Base-by-base conservation (phyloP, 2,797 vertebrate species). In the Microtus agrestis region DNA sequence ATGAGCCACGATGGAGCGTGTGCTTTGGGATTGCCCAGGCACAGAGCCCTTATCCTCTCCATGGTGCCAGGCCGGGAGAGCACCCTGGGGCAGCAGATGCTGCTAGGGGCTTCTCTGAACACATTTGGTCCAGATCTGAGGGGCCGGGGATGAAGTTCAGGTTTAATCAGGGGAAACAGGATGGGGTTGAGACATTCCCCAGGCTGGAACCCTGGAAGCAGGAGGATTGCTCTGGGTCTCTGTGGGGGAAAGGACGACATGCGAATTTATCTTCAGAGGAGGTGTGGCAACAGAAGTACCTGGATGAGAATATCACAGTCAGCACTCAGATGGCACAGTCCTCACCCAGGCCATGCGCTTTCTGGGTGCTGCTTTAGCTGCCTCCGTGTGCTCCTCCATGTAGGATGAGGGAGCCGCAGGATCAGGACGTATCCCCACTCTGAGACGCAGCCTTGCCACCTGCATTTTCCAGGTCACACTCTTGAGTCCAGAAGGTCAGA, bases 271-370 rank as follows among this genome's bases (percentile, higher is more conserved):
- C 59, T 40, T 56, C 67, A 43, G 46, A 74, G 43, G 71, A 73
- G 43, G 37, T 10, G n/a, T 12, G 37, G 10, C 19, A 6, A 8
- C 48, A 37, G 37, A 73, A 76, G 34, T 5, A 34, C 67, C 19
- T n/a, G 51, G 43, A 11, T 46, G 43, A 59, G 37, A 71, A 51
- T 29, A 43, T 19, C 29, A 34, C 8, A 37, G 8, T 15, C 63
- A 71, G 17, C 73, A 21, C 71, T 0, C 17, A 40, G 51, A n/a
- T 43, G 19, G 8, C 59, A 19, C 0, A 4, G n/a, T 14, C 77
- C 19, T 59, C 69, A 0, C 0, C 54, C 14, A 59, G 71, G 13
- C 37, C 2, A 4, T 67, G 12, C 0, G 0, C 21, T 54, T 54
- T 1, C 3, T 14, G 25, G 65, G 31, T 6, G 8, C 19, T 25